Base-by-base conservation (phyloP, 2,888 invertebrate genomes). In the Meteorus cinctellus region DNA sequence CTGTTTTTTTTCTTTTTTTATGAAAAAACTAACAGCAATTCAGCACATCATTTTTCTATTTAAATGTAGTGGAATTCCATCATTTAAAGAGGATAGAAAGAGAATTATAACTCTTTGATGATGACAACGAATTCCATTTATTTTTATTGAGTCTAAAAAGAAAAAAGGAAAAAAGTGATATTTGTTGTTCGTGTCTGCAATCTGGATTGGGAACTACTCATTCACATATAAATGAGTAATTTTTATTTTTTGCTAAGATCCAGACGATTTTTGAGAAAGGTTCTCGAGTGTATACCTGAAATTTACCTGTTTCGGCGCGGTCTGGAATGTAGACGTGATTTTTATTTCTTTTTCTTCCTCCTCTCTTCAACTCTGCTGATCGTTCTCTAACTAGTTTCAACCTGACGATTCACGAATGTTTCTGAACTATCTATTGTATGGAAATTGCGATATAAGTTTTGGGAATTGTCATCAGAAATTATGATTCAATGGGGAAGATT, bases 281-380 rank as follows among this genome's bases (percentile, higher is more conserved):
- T 55, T 55, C n/a, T 16, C n/a, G 59, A 8, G 59, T 60, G 60
- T 29, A 62, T 72, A 59, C 62, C 72, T 62, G 70, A 41, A 34
- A 31, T 8, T 8, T 60, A 29, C 29, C 16, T 55, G n/a, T 36
- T 72, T 41, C 60, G 14, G 19, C 16, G 60, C 41, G 12, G 69
- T 70, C 70, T 55, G 74, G 73, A 74, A 74, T 74, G 72, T 62
- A 66, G 63, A 74, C 62, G 65, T 45, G 45, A 63, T 66, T 55
- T 62, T 76, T 51, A 12, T 34, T 68, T 68, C 45, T n/a, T 51
- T 27, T 55, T 69, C 24, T 65, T 51, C 45, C n/a, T 12, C 2
- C 45, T 48, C 63, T 12, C 41, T 45, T 16, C 34, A 36, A 71
- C 41, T 72, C 48, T 72, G 63, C 6, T 59, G 12, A 31, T 19